These are phyloP conservation scores for Coregonus sp. DNA, from an alignment of 2,797 vertebrate species.

Conservation along the genomic window DNA sequence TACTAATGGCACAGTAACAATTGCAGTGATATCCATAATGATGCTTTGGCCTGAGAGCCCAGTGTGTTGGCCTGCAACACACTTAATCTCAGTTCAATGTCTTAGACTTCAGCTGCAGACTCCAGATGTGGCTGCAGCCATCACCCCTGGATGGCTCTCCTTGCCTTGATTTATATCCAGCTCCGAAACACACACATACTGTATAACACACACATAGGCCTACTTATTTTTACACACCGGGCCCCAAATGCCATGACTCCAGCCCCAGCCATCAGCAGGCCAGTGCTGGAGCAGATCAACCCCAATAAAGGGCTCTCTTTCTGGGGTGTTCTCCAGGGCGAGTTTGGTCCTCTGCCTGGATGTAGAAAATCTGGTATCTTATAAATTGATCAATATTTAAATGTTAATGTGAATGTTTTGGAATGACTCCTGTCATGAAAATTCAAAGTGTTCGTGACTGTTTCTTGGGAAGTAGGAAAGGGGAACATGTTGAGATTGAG, in stretches of 20 bases:
- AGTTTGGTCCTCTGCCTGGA: not conserved
- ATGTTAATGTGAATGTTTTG: not conserved
- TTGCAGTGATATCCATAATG: slow-evolving; percentile 48
- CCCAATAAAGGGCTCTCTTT: slow-evolving; percentile 29
- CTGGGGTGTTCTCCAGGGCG: not conserved
- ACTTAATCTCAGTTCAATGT: slow-evolving; percentile 52
- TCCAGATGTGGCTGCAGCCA: slow-evolving; percentile 69
- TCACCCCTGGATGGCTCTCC: slow-evolving; percentile 59
- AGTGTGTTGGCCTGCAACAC: slow-evolving; percentile 48
- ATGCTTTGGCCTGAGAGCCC: slow-evolving; percentile 50
- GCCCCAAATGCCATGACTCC: not conserved
- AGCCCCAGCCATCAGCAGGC: slow-evolving; percentile 35
- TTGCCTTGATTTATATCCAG: slow-evolving; percentile 69
- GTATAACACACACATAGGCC: slow-evolving; percentile 22
- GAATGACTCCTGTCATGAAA: slow-evolving; percentile 18
- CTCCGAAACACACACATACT: slow-evolving; percentile 26
- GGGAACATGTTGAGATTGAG: slow-evolving; percentile 39
- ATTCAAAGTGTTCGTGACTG: slow-evolving; percentile 46
- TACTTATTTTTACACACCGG: not conserved
- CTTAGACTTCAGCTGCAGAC: slow-evolving; percentile 38
- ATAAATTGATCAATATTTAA: not conserved
- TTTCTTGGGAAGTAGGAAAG: slow-evolving; percentile 48
- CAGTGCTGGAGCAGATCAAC: slow-evolving; percentile 44
- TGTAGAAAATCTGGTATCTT: not conserved
- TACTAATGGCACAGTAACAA: slow-evolving; percentile 50